Percentiles rank a stretch among this genome's conserved stretches.
Evolutionary conservation across 2,888 invertebrate species (phyloP).

Genomic region (Phania funesta): DNA sequence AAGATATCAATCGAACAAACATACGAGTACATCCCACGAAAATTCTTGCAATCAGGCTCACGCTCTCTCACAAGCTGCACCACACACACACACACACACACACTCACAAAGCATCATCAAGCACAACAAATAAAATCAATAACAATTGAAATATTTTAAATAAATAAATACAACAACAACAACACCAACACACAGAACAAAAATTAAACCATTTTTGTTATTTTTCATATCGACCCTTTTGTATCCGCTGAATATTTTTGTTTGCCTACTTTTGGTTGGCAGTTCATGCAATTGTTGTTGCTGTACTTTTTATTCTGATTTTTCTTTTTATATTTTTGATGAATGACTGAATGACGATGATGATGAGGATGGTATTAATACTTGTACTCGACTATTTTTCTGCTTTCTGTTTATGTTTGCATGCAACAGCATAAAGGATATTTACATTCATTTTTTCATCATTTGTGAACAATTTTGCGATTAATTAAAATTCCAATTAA

Average conservation of each 20-base stretch:
- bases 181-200: conserved; percentile 11
- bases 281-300: conserved; percentile 5
- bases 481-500: conserved; percentile 79
- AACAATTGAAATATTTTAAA: conserved; percentile 66
- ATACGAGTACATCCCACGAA: conserved; percentile 4
- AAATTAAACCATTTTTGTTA: conserved; percentile 34
- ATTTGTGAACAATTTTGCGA: conserved; percentile 71
- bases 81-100: conserved; percentile 1
- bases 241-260: conserved; percentile 6
- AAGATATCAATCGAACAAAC: conserved; percentile 62
- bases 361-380: conserved; percentile 31
- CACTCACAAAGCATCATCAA: neutral
- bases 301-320: conserved; percentile 32
- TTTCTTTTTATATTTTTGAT: conserved; percentile 36
- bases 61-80: conserved; percentile 2
- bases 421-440: conserved; percentile 58
- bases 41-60: conserved; percentile 10
- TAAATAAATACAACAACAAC: too few relatives aligned
- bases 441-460: conserved; percentile 53
- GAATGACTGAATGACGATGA: conserved; percentile 29
- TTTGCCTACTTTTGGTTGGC: conserved; percentile 18
- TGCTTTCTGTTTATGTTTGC: conserved; percentile 20
- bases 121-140: conserved; percentile 63
- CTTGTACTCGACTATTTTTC: conserved; percentile 11
- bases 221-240: conserved; percentile 49